phyloP scores from a whole-genome alignment of 2,113 vertebrate species.

The Anguilla rostrata region DNA sequence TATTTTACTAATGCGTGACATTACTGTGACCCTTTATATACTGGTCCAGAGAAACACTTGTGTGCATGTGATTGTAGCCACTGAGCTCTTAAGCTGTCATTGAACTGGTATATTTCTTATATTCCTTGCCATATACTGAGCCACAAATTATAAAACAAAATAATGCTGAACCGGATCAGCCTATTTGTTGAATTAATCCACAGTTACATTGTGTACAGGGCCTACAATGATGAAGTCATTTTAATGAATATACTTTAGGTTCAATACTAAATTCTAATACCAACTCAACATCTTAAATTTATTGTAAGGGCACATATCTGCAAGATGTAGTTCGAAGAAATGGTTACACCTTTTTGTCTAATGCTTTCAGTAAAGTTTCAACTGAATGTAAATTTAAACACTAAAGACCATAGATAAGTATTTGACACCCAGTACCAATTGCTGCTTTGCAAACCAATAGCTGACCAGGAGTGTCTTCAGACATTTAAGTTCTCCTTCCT shows the following conservation, averaged over 20 bases:
- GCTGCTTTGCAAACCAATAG: too few relatives aligned
- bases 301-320: too few relatives aligned
- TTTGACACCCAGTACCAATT: too few relatives aligned
- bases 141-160: not conserved
- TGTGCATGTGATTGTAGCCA: not conserved
- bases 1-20: conserved; percentile 24
- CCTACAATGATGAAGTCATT: not conserved
- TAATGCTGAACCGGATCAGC: not conserved
- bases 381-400: too few relatives aligned
- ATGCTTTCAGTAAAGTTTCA: too few relatives aligned
- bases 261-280: not conserved
- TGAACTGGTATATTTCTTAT: not conserved
- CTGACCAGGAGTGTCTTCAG: not conserved
- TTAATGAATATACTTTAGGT: not conserved
- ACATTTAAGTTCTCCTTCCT: not conserved
- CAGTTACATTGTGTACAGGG: not conserved
- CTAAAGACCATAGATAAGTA: too few relatives aligned
- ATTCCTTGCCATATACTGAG: not conserved
- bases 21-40: not conserved
- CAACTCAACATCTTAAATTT: too few relatives aligned
- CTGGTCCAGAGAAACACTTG: not conserved
- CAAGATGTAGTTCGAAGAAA: too few relatives aligned
- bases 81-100: not conserved
- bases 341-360: too few relatives aligned
- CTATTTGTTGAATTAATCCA: not conserved